These are phyloP conservation scores for Nowickia ferox DNA, from an alignment of 2,888 invertebrate genomes.

Conservation along the genomic window DNA sequence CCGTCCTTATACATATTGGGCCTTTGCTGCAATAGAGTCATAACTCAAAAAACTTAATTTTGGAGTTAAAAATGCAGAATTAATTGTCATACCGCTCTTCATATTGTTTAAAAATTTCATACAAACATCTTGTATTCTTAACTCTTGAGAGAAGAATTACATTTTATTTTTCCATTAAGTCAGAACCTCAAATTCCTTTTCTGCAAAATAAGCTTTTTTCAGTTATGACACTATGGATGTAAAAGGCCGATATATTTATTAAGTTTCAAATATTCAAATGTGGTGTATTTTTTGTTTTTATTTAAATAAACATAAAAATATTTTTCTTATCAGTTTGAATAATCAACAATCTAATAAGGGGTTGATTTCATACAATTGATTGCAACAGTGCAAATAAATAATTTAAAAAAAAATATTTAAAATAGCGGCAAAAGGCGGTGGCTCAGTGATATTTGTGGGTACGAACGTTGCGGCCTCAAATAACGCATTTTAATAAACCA, in stretches of 20 bases:
- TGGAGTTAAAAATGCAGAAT: too few relatives aligned
- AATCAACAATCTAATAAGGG: slow-evolving; percentile 73
- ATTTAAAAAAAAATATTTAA: slow-evolving; percentile 41
- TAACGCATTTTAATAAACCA: slow-evolving; percentile 72
- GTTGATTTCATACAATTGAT: slow-evolving; percentile 37
- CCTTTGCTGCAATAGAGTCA: too few relatives aligned
- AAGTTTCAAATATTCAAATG: not conserved
- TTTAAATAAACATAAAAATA: slow-evolving; percentile 77
- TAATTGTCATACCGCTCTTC: too few relatives aligned
- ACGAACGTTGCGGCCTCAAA: slow-evolving; percentile 11
- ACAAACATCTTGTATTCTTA: too few relatives aligned
- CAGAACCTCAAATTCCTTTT: too few relatives aligned
- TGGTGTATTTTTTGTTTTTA: not conserved
- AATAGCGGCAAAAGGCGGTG: slow-evolving; percentile 43
- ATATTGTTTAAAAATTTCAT: too few relatives aligned
- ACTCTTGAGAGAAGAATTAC: too few relatives aligned
- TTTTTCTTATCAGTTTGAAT: slow-evolving; percentile 80
- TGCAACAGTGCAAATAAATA: slow-evolving; percentile 43
- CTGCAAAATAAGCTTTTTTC: too few relatives aligned
- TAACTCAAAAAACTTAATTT: too few relatives aligned
- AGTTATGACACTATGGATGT: too few relatives aligned
- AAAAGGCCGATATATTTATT: not conserved
- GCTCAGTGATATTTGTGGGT: slow-evolving; percentile 42
- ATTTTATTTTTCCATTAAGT: too few relatives aligned
- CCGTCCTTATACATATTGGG: too few relatives aligned